These are phyloP conservation scores for Dolichoris vasculosae DNA, from an alignment of 1,140 invertebrate genomes.

Conservation along the genomic window DNA sequence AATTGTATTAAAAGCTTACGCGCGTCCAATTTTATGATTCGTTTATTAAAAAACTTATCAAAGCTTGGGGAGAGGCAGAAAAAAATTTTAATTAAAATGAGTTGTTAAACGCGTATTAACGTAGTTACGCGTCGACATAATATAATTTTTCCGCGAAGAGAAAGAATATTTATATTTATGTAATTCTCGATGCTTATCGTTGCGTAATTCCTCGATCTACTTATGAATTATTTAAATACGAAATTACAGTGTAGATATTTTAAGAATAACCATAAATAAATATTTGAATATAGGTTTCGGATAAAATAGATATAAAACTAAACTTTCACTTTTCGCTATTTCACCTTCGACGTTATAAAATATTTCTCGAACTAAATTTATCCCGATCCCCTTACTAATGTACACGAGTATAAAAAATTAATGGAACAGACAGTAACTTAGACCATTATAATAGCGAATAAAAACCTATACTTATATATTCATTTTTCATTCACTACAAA, in stretches of 20 bases:
- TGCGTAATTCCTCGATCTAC: too few species aligned
- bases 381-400: neutral
- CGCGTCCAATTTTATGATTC: neutral
- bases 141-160: too few species aligned
- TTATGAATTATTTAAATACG: too few species aligned
- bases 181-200: too few species aligned
- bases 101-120: neutral
- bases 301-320: too few species aligned
- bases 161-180: too few species aligned
- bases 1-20: too few species aligned
- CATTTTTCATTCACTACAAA: neutral
- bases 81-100: neutral
- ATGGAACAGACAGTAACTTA: neutral
- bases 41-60: neutral
- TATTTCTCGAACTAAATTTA: neutral
- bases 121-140: neutral
- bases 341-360: too few species aligned
- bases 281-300: too few species aligned
- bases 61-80: neutral
- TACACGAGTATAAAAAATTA: neutral
- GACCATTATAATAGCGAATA: neutral
- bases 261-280: too few species aligned
- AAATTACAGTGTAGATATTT: too few species aligned
- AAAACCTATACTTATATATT: neutral
- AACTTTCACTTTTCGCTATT: too few species aligned